A percentile compares a stretch with the other conserved stretches of the same genome.
These are phyloP conservation scores for Aphis gossypii DNA, from an alignment of 1,140 invertebrate species.

Conservation along the genomic window DNA sequence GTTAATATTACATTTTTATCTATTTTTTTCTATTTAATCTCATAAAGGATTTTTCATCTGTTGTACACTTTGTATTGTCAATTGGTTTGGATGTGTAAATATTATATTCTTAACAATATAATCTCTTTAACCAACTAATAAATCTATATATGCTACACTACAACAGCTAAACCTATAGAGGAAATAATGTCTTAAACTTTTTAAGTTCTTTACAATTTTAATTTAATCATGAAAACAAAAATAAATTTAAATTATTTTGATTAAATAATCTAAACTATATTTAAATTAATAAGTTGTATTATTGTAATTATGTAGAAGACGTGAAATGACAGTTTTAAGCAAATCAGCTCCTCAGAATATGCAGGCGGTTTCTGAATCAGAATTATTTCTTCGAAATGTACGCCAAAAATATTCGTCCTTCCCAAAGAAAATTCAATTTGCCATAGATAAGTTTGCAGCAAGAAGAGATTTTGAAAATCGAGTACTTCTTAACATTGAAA, in stretches of 20 bases:
- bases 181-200: not conserved
- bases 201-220: not conserved
- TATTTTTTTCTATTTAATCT: not conserved
- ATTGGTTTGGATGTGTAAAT: not conserved
- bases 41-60: not conserved
- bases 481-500: not conserved
- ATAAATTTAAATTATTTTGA: not conserved
- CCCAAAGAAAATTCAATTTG: not conserved
- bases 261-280: not conserved
- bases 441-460: constrained; percentile 35
- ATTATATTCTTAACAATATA: not conserved
- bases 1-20: not conserved
- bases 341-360: not conserved
- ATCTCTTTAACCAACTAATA: not conserved
- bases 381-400: constrained; percentile 28
- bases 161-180: not conserved
- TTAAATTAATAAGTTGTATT: not conserved
- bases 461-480: constrained; percentile 27
- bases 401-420: not conserved
- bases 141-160: not conserved
- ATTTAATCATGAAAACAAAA: not conserved
- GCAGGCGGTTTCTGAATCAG: not conserved
- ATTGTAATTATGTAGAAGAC: not conserved
- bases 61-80: not conserved
- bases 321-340: not conserved